phyloP scores from a whole-genome alignment of 2,797 vertebrate species.

The Rhinogobio ventralis region DNA sequence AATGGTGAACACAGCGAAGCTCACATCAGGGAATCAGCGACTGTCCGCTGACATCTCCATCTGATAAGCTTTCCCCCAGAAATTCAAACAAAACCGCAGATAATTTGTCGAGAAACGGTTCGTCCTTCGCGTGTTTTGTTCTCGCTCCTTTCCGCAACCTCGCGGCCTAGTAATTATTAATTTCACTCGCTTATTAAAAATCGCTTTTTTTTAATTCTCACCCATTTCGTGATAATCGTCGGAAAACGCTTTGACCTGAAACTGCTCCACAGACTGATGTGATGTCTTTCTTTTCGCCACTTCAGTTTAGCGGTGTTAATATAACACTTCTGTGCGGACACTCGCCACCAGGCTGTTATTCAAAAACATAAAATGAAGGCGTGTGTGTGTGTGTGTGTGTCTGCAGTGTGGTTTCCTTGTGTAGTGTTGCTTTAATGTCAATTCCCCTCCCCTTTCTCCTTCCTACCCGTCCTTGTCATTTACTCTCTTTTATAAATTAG shows the following conservation, averaged over 20 bases:
- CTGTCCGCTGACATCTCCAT: slow-evolving; percentile 14
- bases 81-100: slow-evolving; percentile 17
- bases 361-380: slow-evolving; percentile 80
- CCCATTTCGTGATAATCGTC: slow-evolving; percentile 76
- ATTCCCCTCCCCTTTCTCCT: slow-evolving; percentile 78
- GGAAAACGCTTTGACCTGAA: slow-evolving; percentile 67
- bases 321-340: slow-evolving; percentile 61
- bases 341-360: slow-evolving; percentile 75
- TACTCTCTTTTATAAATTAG: slow-evolving; percentile 62
- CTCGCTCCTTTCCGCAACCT: slow-evolving; percentile 60
- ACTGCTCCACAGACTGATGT: slow-evolving; percentile 44
- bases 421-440: slow-evolving; percentile 83
- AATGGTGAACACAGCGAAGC: slow-evolving; percentile 14
- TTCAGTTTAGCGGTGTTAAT: slow-evolving; percentile 50
- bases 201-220: slow-evolving; percentile 72
- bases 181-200: slow-evolving; percentile 65
- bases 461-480: slow-evolving; percentile 76
- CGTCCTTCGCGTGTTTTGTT: slow-evolving; percentile 65
- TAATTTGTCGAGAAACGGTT: slow-evolving; percentile 55
- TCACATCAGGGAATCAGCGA: slow-evolving; percentile 15
- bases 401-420: slow-evolving; percentile 78
- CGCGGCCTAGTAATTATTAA: slow-evolving; percentile 72
- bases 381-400: slow-evolving; percentile 67
- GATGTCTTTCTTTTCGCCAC: slow-evolving; percentile 55
- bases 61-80: neutral